Conservation (phyloP, 2,888 invertebrate species). For the Geophilus truncorum region DNA sequence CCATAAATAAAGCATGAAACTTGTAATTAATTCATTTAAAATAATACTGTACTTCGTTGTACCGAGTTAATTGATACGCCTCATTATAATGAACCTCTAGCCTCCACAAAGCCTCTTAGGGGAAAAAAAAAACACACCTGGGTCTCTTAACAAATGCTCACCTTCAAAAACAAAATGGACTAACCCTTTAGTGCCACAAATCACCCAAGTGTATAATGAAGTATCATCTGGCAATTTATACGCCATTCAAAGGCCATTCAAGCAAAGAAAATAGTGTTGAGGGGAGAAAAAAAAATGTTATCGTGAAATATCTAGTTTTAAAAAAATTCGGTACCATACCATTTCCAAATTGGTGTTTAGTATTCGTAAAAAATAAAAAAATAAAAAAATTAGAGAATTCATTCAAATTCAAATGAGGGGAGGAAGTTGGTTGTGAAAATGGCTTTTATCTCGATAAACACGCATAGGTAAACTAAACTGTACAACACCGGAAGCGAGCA, state of each 20-base stretch:
- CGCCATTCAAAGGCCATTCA: constrained; percentile 15
- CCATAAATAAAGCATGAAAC: neutral
- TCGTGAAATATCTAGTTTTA: neutral
- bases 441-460: neutral
- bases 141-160: neutral
- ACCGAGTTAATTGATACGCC: neutral
- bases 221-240: constrained; percentile 15
- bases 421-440: neutral
- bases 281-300: neutral
- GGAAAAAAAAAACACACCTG: neutral
- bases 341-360: neutral
- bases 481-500: constrained; percentile 1
- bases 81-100: neutral
- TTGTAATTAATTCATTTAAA: neutral
- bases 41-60: neutral
- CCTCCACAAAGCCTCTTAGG: neutral
- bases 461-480: neutral
- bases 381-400: neutral
- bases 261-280: neutral
- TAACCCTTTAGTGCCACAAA: constrained; percentile 11
- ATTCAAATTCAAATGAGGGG: neutral
- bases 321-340: neutral
- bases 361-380: neutral
- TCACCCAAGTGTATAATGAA: constrained; percentile 20
- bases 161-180: constrained; percentile 12